Percentiles rank a stretch among this genome's conserved stretches.
Evolutionary conservation across 2,797 vertebrate species (phyloP).

Genomic region (Echiichthys vipera): DNA sequence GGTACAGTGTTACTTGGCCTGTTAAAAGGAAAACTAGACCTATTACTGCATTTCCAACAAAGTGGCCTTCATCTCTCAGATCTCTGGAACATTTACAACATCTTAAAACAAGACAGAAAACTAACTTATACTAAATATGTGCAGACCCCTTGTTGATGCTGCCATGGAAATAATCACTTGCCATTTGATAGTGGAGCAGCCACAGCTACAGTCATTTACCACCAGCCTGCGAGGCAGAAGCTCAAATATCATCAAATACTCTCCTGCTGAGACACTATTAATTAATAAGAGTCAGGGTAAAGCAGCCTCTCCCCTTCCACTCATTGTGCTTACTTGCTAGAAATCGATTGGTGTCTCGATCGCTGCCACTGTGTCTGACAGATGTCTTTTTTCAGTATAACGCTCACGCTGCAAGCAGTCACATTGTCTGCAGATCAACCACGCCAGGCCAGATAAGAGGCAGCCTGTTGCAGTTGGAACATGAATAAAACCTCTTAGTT

Average conservation of each 20-base stretch:
- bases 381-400: conserved; percentile 70
- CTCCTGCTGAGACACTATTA: conserved; percentile 78
- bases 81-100: conserved; percentile 27
- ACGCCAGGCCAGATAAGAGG: conserved; percentile 57
- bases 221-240: conserved; percentile 30
- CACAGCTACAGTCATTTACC: conserved; percentile 63
- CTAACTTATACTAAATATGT: conserved; percentile 31
- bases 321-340: conserved; percentile 76
- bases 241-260: conserved; percentile 71
- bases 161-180: conserved; percentile 42
- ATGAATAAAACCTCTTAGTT: conserved; percentile 53
- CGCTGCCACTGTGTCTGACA: conserved; percentile 74
- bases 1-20: conserved; percentile 57
- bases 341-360: conserved; percentile 80
- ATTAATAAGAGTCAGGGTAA: conserved; percentile 81
- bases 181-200: conserved; percentile 55
- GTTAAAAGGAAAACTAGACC: conserved; percentile 56
- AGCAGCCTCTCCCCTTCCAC: conserved; percentile 65
- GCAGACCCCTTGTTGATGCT: background rate
- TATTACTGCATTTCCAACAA: conserved; percentile 59
- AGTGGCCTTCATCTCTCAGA: conserved; percentile 40
- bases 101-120: conserved; percentile 37
- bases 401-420: conserved; percentile 60
- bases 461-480: conserved; percentile 52
- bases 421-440: conserved; percentile 64